These are phyloP conservation scores for Germaria angustata DNA, from an alignment of 2,888 invertebrate species.

Conservation along the genomic window DNA sequence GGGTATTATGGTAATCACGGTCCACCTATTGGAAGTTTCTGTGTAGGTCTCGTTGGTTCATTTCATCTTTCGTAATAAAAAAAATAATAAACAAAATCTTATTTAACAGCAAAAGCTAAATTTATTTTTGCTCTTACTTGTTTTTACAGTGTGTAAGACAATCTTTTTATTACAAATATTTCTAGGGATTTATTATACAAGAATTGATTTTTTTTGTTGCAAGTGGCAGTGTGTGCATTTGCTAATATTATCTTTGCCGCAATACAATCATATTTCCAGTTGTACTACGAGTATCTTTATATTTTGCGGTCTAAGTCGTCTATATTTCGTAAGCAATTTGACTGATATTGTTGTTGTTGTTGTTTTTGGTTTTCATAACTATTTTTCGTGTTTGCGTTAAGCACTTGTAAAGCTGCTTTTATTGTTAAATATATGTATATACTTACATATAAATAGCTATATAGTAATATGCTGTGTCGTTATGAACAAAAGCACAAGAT, in stretches of 20 bases:
- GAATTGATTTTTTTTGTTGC: neutral
- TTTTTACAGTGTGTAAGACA: constrained; percentile 57
- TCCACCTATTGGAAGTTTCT: no score
- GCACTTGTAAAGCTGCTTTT: constrained; percentile 66
- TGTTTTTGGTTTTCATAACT: neutral
- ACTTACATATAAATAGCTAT: neutral
- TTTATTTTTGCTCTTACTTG: no score
- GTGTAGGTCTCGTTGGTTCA: no score
- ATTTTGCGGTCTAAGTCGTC: constrained; percentile 26
- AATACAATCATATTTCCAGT: constrained; percentile 8
- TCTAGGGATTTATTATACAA: constrained; percentile 62
- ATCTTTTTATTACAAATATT: constrained; percentile 64
- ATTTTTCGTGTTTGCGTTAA: constrained; percentile 52
- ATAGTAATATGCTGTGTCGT: constrained; percentile 15
- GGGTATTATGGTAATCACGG: no score
- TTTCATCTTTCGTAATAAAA: no score
- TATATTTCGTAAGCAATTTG: constrained; percentile 22
- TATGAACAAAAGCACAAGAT: constrained; percentile 24
- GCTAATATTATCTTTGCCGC: neutral
- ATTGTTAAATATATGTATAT: neutral
- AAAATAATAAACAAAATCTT: no score
- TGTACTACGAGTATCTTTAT: neutral
- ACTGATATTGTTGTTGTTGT: neutral
- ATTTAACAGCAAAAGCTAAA: no score
- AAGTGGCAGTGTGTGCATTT: neutral